Conservation (phyloP, 1,140 invertebrate genomes). For the Copidosoma floridanum region DNA sequence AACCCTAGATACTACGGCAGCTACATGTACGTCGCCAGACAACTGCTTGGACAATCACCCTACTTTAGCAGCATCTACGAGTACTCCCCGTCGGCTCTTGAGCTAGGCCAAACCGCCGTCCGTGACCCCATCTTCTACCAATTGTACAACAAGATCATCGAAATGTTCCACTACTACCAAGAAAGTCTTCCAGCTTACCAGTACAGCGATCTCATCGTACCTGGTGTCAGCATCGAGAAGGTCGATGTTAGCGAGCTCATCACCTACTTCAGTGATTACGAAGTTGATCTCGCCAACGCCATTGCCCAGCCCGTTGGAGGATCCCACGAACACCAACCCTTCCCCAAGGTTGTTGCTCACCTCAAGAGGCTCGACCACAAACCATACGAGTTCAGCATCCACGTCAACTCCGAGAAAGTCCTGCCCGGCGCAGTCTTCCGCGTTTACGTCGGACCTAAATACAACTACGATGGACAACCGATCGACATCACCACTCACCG, state of each 20-base stretch:
- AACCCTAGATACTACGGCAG: constrained; percentile 60
- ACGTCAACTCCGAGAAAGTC: constrained; percentile 53
- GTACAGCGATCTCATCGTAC: constrained; percentile 61
- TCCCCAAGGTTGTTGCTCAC: constrained; percentile 42
- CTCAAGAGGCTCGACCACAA: constrained; percentile 64
- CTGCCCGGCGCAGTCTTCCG: constrained; percentile 52
- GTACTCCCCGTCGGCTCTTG: constrained; percentile 54
- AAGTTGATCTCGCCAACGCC: constrained; percentile 59
- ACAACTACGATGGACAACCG: constrained; percentile 57
- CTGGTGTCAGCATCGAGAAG: constrained; percentile 63
- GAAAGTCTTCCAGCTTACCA: constrained; percentile 63
- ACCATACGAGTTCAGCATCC: constrained; percentile 61
- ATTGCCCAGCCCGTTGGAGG: constrained; percentile 34
- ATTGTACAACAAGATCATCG: constrained; percentile 55
- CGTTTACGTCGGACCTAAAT: constrained; percentile 62
- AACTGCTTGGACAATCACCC: constrained; percentile 58
- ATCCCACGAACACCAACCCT: constrained; percentile 38
- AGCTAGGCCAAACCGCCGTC: constrained; percentile 51
- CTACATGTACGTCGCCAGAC: constrained; percentile 59
- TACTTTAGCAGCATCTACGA: constrained; percentile 44
- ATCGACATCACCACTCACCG: constrained; percentile 61
- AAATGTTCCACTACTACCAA: constrained; percentile 58
- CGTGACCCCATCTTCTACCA: constrained; percentile 60
- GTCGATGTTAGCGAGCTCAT: constrained; percentile 63
- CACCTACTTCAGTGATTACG: constrained; percentile 63